These are phyloP conservation scores for Automeris io DNA, from an alignment of 2,888 invertebrate genomes.

Conservation along the genomic window DNA sequence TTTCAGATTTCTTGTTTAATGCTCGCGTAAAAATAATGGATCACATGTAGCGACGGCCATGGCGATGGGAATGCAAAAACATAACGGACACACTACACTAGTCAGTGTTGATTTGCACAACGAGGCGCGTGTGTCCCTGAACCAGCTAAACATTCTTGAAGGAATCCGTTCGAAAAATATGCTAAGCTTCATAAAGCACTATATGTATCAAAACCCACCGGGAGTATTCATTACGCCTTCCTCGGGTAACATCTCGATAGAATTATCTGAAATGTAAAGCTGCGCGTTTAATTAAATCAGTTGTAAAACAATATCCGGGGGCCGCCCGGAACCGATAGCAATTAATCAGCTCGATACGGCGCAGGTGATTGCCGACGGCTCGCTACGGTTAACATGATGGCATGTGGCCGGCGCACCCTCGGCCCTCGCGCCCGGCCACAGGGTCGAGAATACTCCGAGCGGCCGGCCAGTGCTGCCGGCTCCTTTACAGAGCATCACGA, in stretches of 20 bases:
- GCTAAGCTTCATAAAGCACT: too few relatives aligned
- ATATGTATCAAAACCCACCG: too few relatives aligned
- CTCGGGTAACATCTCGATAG: background rate
- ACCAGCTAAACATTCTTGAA: too few relatives aligned
- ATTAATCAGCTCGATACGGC: slow-evolving; percentile 64
- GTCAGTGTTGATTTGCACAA: too few relatives aligned
- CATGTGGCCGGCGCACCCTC: slow-evolving; percentile 8
- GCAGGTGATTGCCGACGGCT: slow-evolving; percentile 66
- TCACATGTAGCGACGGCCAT: too few relatives aligned
- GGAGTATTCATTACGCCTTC: background rate
- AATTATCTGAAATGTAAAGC: slow-evolving; percentile 4
- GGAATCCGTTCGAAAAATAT: too few relatives aligned
- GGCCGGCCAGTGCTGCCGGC: slow-evolving; percentile 26
- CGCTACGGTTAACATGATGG: slow-evolving; percentile 55
- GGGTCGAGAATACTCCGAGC: slow-evolving; percentile 18
- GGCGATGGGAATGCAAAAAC: too few relatives aligned
- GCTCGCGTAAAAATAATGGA: too few relatives aligned
- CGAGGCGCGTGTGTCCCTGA: too few relatives aligned
- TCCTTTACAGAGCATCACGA: slow-evolving; percentile 66
- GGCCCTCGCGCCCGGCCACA: slow-evolving; percentile 12
- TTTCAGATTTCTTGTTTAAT: too few relatives aligned
- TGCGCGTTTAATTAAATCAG: slow-evolving; percentile 32
- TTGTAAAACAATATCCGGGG: slow-evolving; percentile 41
- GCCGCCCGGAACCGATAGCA: slow-evolving; percentile 42
- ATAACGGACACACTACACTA: too few relatives aligned